Conservation (phyloP, 2,888 invertebrate species). For the Catocala sponsa region DNA sequence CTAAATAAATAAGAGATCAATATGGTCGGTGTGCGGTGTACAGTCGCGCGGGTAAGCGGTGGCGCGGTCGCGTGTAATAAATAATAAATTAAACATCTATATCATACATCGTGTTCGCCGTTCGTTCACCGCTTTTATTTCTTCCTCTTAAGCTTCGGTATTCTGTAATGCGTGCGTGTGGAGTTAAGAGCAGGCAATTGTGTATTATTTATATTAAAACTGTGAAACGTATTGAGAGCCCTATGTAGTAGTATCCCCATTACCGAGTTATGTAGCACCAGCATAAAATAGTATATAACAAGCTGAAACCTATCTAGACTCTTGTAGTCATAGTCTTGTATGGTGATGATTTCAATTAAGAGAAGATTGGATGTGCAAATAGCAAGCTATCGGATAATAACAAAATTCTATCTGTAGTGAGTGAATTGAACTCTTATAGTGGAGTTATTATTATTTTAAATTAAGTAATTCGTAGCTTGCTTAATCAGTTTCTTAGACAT, state of each 20-base stretch:
- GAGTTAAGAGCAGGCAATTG: constrained; percentile 70
- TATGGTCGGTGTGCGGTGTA: constrained; percentile 24
- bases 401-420: too few relatives aligned
- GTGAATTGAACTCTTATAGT: too few relatives aligned
- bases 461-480: too few relatives aligned
- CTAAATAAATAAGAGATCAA: constrained; percentile 62
- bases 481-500: too few relatives aligned
- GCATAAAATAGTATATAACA: too few relatives aligned
- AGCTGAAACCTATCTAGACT: too few relatives aligned
- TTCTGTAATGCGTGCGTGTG: constrained; percentile 83
- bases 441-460: too few relatives aligned
- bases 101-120: constrained; percentile 81
- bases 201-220: constrained; percentile 40
- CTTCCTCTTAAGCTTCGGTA: constrained; percentile 85
- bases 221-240: constrained; percentile 35
- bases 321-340: too few relatives aligned
- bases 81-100: constrained; percentile 78
- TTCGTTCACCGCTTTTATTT: constrained; percentile 76
- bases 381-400: too few relatives aligned
- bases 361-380: too few relatives aligned
- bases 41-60: constrained; percentile 32
- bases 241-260: neutral
- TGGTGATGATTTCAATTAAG: too few relatives aligned
- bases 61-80: constrained; percentile 62
- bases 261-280: too few relatives aligned